A percentile compares a stretch with the other conserved stretches of the same genome.
phyloP scores from a whole-genome alignment of 1,140 invertebrate genomes.

The Episyrphus balteatus region DNA sequence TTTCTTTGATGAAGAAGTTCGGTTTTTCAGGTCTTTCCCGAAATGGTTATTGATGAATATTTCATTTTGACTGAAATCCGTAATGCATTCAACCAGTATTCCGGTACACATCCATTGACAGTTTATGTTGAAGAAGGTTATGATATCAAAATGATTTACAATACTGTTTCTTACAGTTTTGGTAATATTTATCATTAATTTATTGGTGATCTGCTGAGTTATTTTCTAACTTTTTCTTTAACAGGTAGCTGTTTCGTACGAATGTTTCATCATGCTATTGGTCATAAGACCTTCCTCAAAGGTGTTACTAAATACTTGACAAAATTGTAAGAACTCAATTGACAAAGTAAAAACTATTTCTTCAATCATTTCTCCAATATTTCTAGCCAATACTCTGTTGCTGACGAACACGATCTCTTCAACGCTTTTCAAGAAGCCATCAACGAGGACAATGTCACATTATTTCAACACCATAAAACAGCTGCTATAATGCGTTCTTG shows the following conservation, averaged over 20 bases:
- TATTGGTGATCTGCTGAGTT: no score
- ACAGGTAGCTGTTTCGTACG: slow-evolving; percentile 37
- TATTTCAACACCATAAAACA: no score
- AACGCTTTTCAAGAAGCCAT: slow-evolving; percentile 39
- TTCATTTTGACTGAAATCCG: slow-evolving; percentile 46
- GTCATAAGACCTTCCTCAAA: slow-evolving; percentile 25
- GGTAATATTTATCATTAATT: no score
- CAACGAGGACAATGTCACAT: slow-evolving; percentile 11
- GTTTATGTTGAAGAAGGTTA: slow-evolving; percentile 53
- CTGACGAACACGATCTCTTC: slow-evolving; percentile 26
- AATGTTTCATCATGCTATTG: slow-evolving; percentile 39
- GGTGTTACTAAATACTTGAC: slow-evolving; percentile 30
- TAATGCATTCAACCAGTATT: no score
- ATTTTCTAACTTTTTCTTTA: slow-evolving; percentile 8
- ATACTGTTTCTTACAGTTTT: slow-evolving; percentile 66
- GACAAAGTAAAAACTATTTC: no score
- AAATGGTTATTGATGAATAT: slow-evolving; percentile 52
- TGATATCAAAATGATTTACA: slow-evolving; percentile 65
- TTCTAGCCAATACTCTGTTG: slow-evolving; percentile 27
- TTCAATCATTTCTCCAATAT: neutral
- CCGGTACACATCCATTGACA: slow-evolving; percentile 53
- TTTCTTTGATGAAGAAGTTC: no score
- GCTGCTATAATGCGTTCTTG: slow-evolving; percentile 38
- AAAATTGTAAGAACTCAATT: slow-evolving; percentile 32
- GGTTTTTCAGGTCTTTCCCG: slow-evolving; percentile 39